Base-by-base conservation (phyloP, 1,140 invertebrate genomes). In the Protaetia brevitarsis region DNA sequence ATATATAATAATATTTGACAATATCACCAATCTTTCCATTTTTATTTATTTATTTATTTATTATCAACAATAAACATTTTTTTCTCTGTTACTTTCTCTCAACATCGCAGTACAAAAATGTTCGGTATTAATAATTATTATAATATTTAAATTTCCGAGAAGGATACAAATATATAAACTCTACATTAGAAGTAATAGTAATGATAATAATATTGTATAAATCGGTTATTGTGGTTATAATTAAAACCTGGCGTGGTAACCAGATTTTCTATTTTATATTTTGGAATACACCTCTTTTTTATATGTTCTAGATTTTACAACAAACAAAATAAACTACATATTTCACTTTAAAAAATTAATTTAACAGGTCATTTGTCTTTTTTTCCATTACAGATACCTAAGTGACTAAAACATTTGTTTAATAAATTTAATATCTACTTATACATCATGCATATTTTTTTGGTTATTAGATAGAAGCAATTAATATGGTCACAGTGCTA, bases 21-120 rank as follows among this genome's bases (percentile, higher is more conserved):
- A 68, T 73, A 73, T 73, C 72, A 70, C 70, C 70, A 70, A 73
- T 67, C 41, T 65, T 68, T 70, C 63, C 61, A 66, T 59, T 56
- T 51, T 51, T 56, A 31, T 57, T 27, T 64, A 13, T 64, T 29
- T 29, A 29, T 37, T 37, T 64, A 64, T 29, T 56, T 56, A 56
- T 37, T 63, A 56, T 64, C 62, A 63, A 41, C 34, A 41, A 27
- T 41, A 41, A 63, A 63, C 41, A 56, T 8, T 63, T 63, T 30
- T 41, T 30, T 51, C n/a, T 63, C 31, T 34, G 27, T 66, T 51
- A 51, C 41, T 58, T 64, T 59, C n/a, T n/a, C n/a, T 19, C 3
- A 23, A 8, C 26, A 51, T 51, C 21, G 41, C 26, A 51, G 41
- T 51, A 51, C 41, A 51, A 51, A 51, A 51, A 19, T 6, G 16